A percentile compares a stretch with the other conserved stretches of the same genome.
phyloP scores from a whole-genome alignment of 2,888 invertebrate species.

The Bedellia somnulentella region DNA sequence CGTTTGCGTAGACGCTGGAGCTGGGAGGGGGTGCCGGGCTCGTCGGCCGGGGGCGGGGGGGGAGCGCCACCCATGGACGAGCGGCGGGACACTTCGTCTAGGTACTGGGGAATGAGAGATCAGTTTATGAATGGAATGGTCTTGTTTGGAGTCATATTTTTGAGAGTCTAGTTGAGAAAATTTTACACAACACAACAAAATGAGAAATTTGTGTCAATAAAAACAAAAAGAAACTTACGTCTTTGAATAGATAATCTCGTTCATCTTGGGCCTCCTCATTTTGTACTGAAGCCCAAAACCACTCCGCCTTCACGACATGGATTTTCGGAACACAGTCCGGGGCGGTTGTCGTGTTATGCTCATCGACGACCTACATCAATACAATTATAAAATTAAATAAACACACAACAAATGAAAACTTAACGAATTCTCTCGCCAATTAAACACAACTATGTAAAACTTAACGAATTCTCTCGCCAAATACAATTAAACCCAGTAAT shows the following conservation, averaged over 20 bases:
- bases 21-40: conserved; percentile 33
- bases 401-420: too few species aligned
- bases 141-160: background rate
- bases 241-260: conserved; percentile 84
- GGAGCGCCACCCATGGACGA: conserved; percentile 39
- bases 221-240: too few species aligned
- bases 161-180: background rate
- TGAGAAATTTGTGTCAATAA: background rate
- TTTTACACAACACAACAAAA: background rate
- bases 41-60: conserved; percentile 13
- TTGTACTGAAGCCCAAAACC: conserved; percentile 99
- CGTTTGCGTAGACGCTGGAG: conserved; percentile 71
- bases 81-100: conserved; percentile 50
- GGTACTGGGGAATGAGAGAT: conserved; percentile 38
- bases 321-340: conserved; percentile 73
- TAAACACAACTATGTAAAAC: too few species aligned
- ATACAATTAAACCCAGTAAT: too few species aligned
- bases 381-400: too few species aligned
- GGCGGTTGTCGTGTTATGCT: conserved; percentile 69
- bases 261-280: conserved; percentile 93
- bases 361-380: conserved; percentile 86
- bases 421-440: too few species aligned
- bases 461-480: too few species aligned
- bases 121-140: background rate
- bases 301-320: conserved; percentile 86